phyloP scores from a whole-genome alignment of 2,113 vertebrate genomes.

The Oryzias celebensis region DNA sequence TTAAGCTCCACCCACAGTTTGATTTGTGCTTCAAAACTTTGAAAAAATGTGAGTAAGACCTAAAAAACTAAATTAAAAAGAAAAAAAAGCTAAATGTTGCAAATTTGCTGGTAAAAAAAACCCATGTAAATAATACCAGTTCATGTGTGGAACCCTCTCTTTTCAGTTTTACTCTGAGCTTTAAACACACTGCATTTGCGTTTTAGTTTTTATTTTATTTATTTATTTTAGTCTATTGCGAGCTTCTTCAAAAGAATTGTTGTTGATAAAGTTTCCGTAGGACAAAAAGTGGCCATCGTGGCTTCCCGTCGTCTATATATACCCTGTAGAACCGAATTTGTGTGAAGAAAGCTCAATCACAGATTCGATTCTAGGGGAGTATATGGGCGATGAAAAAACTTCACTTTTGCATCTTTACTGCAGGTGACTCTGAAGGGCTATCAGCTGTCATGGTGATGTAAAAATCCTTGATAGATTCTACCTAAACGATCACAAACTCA shows the following conservation, averaged over 20 bases:
- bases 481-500: constrained; percentile 24
- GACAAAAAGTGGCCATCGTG: constrained; percentile 1
- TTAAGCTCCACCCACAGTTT: no score
- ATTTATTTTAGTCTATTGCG: not conserved
- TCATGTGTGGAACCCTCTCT: no score
- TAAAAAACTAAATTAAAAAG: no score
- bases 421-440: constrained; percentile 4
- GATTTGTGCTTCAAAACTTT: no score
- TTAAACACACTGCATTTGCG: no score
- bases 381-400: constrained; percentile 99
- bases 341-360: constrained; percentile 91
- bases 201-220: no score
- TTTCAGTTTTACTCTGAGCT: no score
- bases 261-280: not conserved
- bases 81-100: no score
- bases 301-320: constrained; percentile 83
- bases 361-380: constrained; percentile 99
- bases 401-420: constrained; percentile 67
- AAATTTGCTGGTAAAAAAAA: no score
- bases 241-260: not conserved
- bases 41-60: no score
- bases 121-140: no score
- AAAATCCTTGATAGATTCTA: no score
- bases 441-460: constrained; percentile 13
- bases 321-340: constrained; percentile 94